These are phyloP conservation scores for Gasterosteus aculeatus DNA, from an alignment of 2,113 vertebrate genomes.

Conservation along the genomic window DNA sequence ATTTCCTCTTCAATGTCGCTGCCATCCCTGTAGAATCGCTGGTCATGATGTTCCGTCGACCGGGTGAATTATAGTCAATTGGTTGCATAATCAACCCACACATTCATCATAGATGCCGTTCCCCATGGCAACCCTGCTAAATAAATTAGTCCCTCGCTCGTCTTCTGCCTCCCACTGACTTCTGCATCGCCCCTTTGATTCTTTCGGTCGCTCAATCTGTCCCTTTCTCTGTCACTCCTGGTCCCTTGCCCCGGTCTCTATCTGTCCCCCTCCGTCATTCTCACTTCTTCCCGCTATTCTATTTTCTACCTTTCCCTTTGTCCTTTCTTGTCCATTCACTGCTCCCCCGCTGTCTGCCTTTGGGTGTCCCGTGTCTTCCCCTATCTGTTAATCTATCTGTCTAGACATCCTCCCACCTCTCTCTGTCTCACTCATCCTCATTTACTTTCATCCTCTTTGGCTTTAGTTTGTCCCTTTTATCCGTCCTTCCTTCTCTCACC, in stretches of 20 bases:
- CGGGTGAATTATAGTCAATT: slow-evolving; percentile 80
- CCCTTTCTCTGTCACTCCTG: slow-evolving; percentile 20
- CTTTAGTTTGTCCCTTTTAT: slow-evolving; percentile 8
- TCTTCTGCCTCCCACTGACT: slow-evolving; percentile 30
- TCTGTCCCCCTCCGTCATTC: slow-evolving; percentile 31
- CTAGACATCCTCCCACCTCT: slow-evolving; percentile 45
- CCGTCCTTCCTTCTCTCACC: slow-evolving; percentile 6
- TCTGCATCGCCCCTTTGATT: slow-evolving; percentile 30
- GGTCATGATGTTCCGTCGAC: slow-evolving; percentile 67
- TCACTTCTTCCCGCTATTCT: neutral
- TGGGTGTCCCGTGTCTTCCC: slow-evolving; percentile 43
- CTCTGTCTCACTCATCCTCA: neutral
- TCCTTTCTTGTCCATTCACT: slow-evolving; percentile 49
- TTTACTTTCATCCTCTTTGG: slow-evolving; percentile 14
- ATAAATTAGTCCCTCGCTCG: slow-evolving; percentile 73
- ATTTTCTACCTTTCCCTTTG: slow-evolving; percentile 26
- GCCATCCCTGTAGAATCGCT: slow-evolving; percentile 36
- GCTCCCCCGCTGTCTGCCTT: slow-evolving; percentile 30
- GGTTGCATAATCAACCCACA: slow-evolving; percentile 81
- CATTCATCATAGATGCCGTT: slow-evolving; percentile 78
- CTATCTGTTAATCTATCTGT: slow-evolving; percentile 51
- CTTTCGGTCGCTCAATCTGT: slow-evolving; percentile 12
- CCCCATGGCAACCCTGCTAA: slow-evolving; percentile 79
- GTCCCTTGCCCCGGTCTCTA: slow-evolving; percentile 25
- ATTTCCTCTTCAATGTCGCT: slow-evolving; percentile 9